A percentile compares a stretch with the other conserved stretches of the same genome.
phyloP scores from a whole-genome alignment of 2,113 vertebrate species.

The Alaudala cheleensis region DNA sequence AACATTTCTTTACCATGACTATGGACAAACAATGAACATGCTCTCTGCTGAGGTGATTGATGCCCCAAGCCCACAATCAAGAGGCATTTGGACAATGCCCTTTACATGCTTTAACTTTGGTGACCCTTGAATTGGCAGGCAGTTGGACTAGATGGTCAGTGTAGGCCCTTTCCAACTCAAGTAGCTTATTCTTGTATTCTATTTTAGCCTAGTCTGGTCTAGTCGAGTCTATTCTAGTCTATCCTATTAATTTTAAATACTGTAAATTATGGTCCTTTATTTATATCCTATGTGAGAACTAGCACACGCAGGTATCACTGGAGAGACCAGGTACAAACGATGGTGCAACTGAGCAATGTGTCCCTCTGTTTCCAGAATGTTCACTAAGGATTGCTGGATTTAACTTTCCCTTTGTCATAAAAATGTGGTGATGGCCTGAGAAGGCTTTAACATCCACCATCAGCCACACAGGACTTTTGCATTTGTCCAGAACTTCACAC shows the following conservation, averaged over 20 bases:
- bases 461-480: not conserved
- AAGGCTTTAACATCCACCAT: not conserved
- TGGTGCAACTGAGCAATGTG: not conserved
- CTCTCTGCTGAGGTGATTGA: not conserved
- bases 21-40: not conserved
- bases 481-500: not conserved
- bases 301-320: not conserved
- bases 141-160: accelerated
- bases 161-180: not conserved
- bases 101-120: not conserved
- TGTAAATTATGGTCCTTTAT: not conserved
- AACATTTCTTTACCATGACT: not conserved
- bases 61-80: not conserved
- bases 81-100: not conserved
- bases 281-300: not conserved
- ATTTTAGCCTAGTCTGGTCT: not conserved
- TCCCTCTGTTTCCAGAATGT: not conserved
- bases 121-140: not conserved
- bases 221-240: not conserved
- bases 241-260: not conserved
- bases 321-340: not conserved
- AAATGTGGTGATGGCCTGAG: not conserved
- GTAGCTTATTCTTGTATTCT: not conserved
- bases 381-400: not conserved
- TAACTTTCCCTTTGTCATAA: not conserved